Conservation (phyloP, 2,888 invertebrate species). For the Eilema griseolum region DNA sequence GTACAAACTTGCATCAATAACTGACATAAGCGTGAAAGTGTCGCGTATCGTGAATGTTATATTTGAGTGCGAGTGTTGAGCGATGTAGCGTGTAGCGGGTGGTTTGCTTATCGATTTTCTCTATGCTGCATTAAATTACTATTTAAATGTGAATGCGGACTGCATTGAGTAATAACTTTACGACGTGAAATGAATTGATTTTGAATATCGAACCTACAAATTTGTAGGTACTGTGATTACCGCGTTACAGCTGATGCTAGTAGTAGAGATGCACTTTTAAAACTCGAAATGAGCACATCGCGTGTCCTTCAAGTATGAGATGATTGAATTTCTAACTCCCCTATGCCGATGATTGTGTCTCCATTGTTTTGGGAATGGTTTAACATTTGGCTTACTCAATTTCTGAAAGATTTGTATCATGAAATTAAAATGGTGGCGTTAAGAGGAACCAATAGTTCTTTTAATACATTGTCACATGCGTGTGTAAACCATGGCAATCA, state of each 20-base stretch:
- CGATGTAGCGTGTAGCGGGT: constrained; percentile 79
- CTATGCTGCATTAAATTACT: constrained; percentile 84
- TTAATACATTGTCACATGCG: constrained; percentile 70
- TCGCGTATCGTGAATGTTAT: constrained; percentile 62
- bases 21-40: constrained; percentile 63
- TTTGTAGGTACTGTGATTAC: constrained; percentile 50
- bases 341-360: constrained; percentile 77
- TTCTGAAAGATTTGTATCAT: constrained; percentile 82
- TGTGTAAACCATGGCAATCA: constrained; percentile 73
- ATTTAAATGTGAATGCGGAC: constrained; percentile 79
- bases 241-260: constrained; percentile 40
- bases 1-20: constrained; percentile 51
- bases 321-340: constrained; percentile 45
- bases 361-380: constrained; percentile 84
- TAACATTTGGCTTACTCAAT: constrained; percentile 80
- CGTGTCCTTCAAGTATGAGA: constrained; percentile 28
- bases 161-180: constrained; percentile 65
- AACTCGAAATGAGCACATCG: constrained; percentile 23
- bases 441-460: constrained; percentile 75
- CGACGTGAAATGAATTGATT: constrained; percentile 71
- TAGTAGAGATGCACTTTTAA: constrained; percentile 16
- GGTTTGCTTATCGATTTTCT: constrained; percentile 86
- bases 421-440: constrained; percentile 83
- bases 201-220: constrained; percentile 55
- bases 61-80: constrained; percentile 69